Conservation (phyloP, 2,888 invertebrate species). For the Amblyjoppa fuscipennis region DNA sequence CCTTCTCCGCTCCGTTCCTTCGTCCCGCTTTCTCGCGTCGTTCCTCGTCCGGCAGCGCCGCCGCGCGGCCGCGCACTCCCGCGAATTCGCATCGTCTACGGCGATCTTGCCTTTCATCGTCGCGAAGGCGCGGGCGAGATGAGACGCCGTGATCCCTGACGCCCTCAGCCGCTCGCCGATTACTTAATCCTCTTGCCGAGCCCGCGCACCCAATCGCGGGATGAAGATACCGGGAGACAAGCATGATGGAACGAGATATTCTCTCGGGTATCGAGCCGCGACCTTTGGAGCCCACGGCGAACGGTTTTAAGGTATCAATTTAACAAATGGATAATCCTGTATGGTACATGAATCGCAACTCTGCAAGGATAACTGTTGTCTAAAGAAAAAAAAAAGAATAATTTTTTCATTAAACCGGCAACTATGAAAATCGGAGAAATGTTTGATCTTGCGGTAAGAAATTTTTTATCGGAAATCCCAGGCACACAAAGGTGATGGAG, state of each 20-base stretch:
- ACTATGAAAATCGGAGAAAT: background rate
- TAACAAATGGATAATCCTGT: background rate
- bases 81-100: slow-evolving; percentile 9
- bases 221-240: slow-evolving; percentile 25
- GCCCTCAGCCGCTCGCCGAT: slow-evolving; percentile 56
- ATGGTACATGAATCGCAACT: background rate
- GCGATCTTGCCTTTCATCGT: slow-evolving; percentile 33
- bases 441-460: background rate
- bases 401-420: background rate
- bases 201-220: slow-evolving; percentile 26
- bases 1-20: slow-evolving; percentile 10
- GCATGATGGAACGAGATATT: slow-evolving; percentile 50
- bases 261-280: slow-evolving; percentile 43
- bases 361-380: background rate
- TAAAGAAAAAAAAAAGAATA: background rate
- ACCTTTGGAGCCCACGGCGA: slow-evolving; percentile 39
- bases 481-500: slow-evolving; percentile 16
- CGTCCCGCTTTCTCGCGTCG: background rate
- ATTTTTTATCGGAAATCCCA: background rate
- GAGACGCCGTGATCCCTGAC: slow-evolving; percentile 58
- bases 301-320: background rate
- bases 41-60: background rate
- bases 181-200: slow-evolving; percentile 60
- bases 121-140: slow-evolving; percentile 45
- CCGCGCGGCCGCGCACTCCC: background rate